A percentile compares a stretch with the other conserved stretches of the same genome.
Evolutionary conservation across 2,888 invertebrate species (phyloP).

Genomic region (Agonopterix alstromeriana): DNA sequence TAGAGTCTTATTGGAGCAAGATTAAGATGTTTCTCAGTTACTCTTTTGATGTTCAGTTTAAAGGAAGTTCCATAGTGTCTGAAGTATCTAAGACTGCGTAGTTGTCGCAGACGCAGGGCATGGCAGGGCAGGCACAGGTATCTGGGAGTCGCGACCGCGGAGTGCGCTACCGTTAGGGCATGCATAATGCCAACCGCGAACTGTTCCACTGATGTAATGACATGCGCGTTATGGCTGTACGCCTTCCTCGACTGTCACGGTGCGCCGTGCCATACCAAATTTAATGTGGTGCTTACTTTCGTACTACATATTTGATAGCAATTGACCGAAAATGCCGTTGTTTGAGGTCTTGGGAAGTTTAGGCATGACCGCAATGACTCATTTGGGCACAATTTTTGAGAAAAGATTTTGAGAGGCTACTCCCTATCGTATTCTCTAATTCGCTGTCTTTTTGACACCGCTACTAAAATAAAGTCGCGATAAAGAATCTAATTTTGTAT

Average conservation of each 20-base stretch:
- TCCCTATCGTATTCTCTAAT: too few species aligned
- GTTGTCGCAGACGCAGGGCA: constrained; percentile 1
- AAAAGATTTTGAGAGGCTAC: too few species aligned
- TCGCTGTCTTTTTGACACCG: too few species aligned
- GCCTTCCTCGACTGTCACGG: constrained; percentile 23
- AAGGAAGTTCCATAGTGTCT: too few species aligned
- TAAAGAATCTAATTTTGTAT: too few species aligned
- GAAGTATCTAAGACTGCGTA: too few species aligned
- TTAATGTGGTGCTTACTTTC: not conserved
- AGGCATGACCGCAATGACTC: too few species aligned
- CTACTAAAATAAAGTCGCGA: too few species aligned
- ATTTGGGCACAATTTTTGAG: too few species aligned
- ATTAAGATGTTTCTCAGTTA: too few species aligned
- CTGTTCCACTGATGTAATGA: constrained; percentile 52
- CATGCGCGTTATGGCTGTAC: constrained; percentile 39
- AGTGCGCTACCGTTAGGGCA: constrained; percentile 55
- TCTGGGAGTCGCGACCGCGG: constrained; percentile 14
- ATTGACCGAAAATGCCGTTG: not conserved
- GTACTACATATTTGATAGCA: not conserved
- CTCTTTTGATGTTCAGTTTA: too few species aligned
- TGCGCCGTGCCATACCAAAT: constrained; percentile 5
- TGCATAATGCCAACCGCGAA: constrained; percentile 57
- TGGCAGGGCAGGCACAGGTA: not conserved
- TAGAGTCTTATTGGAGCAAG: too few species aligned
- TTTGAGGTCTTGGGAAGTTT: not conserved